A percentile compares a stretch with the other conserved stretches of the same genome.
These are phyloP conservation scores for Chesias legatella DNA, from an alignment of 2,888 invertebrate species.

Conservation along the genomic window DNA sequence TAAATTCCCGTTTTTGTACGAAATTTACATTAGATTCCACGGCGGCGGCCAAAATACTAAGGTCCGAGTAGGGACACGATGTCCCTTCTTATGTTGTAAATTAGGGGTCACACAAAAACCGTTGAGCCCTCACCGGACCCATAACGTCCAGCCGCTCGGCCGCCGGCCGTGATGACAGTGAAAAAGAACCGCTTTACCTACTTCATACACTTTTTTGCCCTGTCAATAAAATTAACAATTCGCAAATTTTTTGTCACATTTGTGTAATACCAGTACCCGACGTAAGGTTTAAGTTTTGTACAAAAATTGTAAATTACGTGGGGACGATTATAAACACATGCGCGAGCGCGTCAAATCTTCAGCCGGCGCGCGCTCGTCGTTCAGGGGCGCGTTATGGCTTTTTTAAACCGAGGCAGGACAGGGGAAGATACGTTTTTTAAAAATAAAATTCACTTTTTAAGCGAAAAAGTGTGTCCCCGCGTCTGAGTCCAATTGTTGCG, in stretches of 20 bases:
- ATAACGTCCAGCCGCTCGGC: conserved; percentile 73
- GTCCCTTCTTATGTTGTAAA: conserved; percentile 76
- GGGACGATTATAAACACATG: conserved; percentile 78
- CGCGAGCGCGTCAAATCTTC: conserved; percentile 80
- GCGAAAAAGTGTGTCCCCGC: conserved; percentile 70
- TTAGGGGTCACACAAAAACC: conserved; percentile 79
- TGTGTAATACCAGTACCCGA: conserved; percentile 60
- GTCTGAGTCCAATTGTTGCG: conserved; percentile 77
- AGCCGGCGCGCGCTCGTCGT: conserved; percentile 72
- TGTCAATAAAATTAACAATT: conserved; percentile 64
- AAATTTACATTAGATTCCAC: conserved; percentile 76
- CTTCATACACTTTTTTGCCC: conserved; percentile 57
- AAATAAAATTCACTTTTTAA: conserved; percentile 75
- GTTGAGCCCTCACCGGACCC: conserved; percentile 67
- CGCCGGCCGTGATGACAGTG: conserved; percentile 52
- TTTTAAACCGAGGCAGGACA: conserved; percentile 68
- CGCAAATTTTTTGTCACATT: conserved; percentile 51
- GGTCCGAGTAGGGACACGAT: conserved; percentile 56
- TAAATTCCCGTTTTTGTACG: conserved; percentile 77
- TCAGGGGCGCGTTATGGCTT: conserved; percentile 70
- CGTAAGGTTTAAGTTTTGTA: conserved; percentile 62
- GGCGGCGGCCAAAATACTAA: conserved; percentile 65
- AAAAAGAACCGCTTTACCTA: conserved; percentile 63
- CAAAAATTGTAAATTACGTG: conserved; percentile 73
- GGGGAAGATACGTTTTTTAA: conserved; percentile 72